Conservation (phyloP, 2,113 vertebrate genomes). For the Phaethornis superciliosus region DNA sequence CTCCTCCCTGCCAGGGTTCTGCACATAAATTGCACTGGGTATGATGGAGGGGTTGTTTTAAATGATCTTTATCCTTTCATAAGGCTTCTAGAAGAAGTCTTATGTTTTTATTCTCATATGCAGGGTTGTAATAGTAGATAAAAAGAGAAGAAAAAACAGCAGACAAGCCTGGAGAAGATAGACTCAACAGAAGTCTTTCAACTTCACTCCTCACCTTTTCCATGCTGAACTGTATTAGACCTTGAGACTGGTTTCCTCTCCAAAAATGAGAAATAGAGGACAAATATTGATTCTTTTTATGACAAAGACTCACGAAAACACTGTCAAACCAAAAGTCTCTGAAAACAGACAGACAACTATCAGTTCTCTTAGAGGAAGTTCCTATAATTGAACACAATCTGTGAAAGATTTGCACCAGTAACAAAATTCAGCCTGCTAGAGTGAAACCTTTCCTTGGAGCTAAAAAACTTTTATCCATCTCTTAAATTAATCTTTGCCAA, state of each 20-base stretch:
- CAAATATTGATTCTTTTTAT: not conserved
- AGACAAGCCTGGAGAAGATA: not conserved
- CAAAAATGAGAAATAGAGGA: not conserved
- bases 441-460: not conserved
- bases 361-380: not conserved
- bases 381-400: not conserved
- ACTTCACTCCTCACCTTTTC: not conserved
- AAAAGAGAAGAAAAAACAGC: not conserved
- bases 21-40: not conserved
- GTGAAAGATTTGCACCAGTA: conserved; percentile 20
- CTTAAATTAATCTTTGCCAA: conserved; percentile 24
- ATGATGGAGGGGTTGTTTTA: not conserved
- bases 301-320: not conserved
- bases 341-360: conserved; percentile 15
- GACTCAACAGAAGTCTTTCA: not conserved
- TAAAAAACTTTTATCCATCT: conserved; percentile 11
- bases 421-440: conserved; percentile 22
- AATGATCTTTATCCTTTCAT: not conserved
- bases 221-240: not conserved
- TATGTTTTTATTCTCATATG: not conserved
- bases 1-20: not conserved
- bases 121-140: not conserved
- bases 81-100: not conserved
- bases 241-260: not conserved
- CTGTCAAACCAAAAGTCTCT: not conserved